A percentile compares a stretch with the other conserved stretches of the same genome.
phyloP scores from a whole-genome alignment of 2,888 invertebrate genomes.

The Pheosia tremula region DNA sequence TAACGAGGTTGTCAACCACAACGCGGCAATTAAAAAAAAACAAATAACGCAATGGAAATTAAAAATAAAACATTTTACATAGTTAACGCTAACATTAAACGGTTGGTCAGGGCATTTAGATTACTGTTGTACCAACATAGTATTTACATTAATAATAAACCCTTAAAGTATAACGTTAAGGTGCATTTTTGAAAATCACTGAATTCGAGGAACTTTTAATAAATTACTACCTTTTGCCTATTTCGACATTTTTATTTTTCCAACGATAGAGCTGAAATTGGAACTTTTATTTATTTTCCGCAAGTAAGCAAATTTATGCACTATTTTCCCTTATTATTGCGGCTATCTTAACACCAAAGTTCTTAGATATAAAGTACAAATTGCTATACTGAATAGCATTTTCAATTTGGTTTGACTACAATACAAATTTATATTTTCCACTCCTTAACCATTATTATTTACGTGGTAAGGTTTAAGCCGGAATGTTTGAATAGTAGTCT shows the following conservation, averaged over 20 bases:
- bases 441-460: background rate
- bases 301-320: background rate
- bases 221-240: background rate
- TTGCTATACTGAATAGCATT: constrained; percentile 3
- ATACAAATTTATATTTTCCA: constrained; percentile 16
- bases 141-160: background rate
- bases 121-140: constrained; percentile 28
- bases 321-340: background rate
- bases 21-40: constrained; percentile 33
- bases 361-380: background rate
- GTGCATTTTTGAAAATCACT: background rate
- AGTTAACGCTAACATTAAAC: constrained; percentile 41
- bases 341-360: background rate
- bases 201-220: background rate
- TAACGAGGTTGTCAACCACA: constrained; percentile 21
- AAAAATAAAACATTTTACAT: constrained; percentile 35
- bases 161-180: background rate
- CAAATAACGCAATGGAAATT: constrained; percentile 36
- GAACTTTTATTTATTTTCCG: background rate
- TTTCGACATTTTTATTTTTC: background rate
- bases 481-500: background rate
- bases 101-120: constrained; percentile 38
- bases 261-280: background rate
- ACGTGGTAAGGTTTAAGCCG: background rate
- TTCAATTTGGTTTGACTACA: constrained; percentile 12